Evolutionary conservation across 1,140 invertebrate genomes (phyloP), one percentile per base, ranked within the genome.

Genomic region (Lysiphlebus fabarum): DNA sequence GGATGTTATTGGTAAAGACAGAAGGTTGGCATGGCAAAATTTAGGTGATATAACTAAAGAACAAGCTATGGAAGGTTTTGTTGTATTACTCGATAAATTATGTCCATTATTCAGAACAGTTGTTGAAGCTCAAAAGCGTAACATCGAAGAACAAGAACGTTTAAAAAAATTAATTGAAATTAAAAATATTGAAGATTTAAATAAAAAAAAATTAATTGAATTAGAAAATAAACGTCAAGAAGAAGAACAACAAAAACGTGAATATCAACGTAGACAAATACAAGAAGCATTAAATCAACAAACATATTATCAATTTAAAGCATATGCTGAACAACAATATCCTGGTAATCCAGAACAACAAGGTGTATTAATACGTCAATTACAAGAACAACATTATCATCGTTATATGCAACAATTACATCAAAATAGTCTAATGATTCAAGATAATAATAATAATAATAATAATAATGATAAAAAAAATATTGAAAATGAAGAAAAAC

Each of bases 361-460:
- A 85, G 93, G 90, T 2, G 85, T 94, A 51, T 80, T 98, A 12
- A 93, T 99, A 53, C 82, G 87, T 48, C 95, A 98, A 70, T 76
- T 99, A 42, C 96, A 98, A 80, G 95, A 97, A 66, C 93, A 98
- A 68, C 96, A 99, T 79, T 99, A 97, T 74, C 93, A 97, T 71
- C 95, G 98, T 71, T 99, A 98, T 72, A 96, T 98, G 87, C 91
- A 96, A 70, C 94, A 90, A 64, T 74, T 90, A 7, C 84, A 87
- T 64, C 84, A 86, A 62, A 86, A 84, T 58, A 82, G 92, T 70
- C 67, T 88, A 17, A 71, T 82, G 0, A 75, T 82, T 7, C 82
- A 84, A 38, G 83, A 88, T 54, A 74, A 83, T 17, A 26, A 26
- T 26, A 26, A 26, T 26, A 26, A 26, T 26, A 4, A 26, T 26